phyloP scores from a whole-genome alignment of 2,797 vertebrate genomes.

The Etheostoma perlongum region DNA sequence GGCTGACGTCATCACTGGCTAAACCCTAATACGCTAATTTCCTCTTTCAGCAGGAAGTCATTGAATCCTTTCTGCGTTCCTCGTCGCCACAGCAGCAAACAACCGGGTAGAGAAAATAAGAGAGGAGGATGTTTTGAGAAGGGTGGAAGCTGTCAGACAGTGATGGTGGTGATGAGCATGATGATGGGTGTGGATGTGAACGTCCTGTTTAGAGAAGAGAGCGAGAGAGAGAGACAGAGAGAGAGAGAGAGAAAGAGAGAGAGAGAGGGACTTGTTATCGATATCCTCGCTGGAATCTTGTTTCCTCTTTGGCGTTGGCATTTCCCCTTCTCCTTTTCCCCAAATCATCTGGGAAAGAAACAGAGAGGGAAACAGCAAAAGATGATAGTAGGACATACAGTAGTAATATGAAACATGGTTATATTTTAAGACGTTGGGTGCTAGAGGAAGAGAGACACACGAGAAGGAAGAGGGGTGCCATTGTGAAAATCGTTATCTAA shows the following conservation, averaged over 20 bases:
- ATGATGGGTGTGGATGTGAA: constrained; percentile 60
- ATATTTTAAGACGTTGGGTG: neutral
- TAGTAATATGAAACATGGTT: neutral
- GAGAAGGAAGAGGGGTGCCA: no score
- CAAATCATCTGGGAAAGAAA: constrained; percentile 17
- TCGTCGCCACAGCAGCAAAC: neutral
- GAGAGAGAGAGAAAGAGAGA: neutral
- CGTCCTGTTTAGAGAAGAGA: constrained; percentile 69
- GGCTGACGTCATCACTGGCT: neutral
- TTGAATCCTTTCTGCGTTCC: neutral
- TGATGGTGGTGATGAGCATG: constrained; percentile 24
- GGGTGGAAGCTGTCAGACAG: constrained; percentile 19
- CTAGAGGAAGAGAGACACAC: neutral
- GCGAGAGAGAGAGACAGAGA: constrained; percentile 32
- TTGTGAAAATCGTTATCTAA: no score
- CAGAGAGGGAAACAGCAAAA: neutral
- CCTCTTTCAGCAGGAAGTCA: constrained; percentile 20
- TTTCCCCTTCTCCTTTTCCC: constrained; percentile 59
- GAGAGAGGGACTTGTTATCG: constrained; percentile 34
- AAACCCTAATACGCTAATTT: constrained; percentile 12
- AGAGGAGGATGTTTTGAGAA: constrained; percentile 20
- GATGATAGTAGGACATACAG: neutral
- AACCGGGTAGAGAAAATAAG: neutral
- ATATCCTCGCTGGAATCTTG: constrained; percentile 51
- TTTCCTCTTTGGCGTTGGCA: constrained; percentile 57